Evolutionary conservation across 2,797 vertebrate species (phyloP).

Genomic region (Menidia menidia): DNA sequence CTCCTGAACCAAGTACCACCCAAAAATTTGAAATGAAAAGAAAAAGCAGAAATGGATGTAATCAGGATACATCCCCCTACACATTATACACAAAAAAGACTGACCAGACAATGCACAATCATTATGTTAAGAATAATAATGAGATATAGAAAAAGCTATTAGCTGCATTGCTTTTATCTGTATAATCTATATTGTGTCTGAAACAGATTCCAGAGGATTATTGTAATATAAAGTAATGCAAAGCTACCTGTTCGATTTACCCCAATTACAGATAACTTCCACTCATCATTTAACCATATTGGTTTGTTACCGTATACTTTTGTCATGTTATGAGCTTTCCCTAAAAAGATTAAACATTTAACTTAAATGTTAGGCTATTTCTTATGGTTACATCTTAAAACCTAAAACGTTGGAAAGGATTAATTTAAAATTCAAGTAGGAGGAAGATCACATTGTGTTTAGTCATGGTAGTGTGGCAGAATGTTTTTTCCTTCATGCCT

Average conservation of each 20-base stretch:
- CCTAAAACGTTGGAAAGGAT: neutral
- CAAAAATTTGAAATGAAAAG: conserved; percentile 26
- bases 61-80: neutral
- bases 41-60: neutral
- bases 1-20: conserved; percentile 6
- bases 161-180: no score
- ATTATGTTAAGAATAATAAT: no score
- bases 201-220: no score
- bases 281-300: neutral
- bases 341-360: neutral
- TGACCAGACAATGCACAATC: no score
- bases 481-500: conserved; percentile 16
- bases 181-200: no score
- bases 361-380: no score
- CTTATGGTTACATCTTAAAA: no score
- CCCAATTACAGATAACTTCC: neutral
- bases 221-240: no score
- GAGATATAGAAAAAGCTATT: no score
- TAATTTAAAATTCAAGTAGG: neutral
- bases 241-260: neutral
- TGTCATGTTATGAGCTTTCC: neutral
- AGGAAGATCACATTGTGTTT: conserved; percentile 31
- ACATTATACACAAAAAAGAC: no score
- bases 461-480: conserved; percentile 30
- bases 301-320: neutral